Base-by-base conservation (phyloP, 2,797 vertebrate genomes). In the Acipenser transmontanus region DNA sequence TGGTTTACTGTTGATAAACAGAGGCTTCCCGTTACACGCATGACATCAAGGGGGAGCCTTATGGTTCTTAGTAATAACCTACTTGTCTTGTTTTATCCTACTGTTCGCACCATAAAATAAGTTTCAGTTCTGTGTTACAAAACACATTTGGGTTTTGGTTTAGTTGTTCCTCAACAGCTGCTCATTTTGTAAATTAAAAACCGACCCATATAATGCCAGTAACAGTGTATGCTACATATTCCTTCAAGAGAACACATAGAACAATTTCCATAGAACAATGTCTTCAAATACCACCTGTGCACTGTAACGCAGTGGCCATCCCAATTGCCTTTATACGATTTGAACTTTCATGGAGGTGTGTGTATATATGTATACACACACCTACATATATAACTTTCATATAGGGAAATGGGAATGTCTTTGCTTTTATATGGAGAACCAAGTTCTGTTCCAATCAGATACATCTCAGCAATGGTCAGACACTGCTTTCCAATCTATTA, bases 191-290 rank as follows among this genome's bases (percentile, higher is more conserved):
- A 59, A 48, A 71, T 63, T 83, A 85, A 79, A 84, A 78, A 78
- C 87, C 83, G 80, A 82, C 82, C 82, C 86, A 89, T 85, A 88
- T 85, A 75, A 77, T 84, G 88, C 86, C 86, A 86, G 85, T 77
- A 89, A 85, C 88, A 89, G 80, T 86, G 89, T 93, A 92, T 91
- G 90, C 93, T 93, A 94, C 93, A 92, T 92, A 88, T 85, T 77
- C 76, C 83, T 81, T 64, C 14, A 34, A 34, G 34, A 34, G 34
- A 34, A 34, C 3, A 34, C 1, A 17, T 17, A 17, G 17, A 17
- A 17, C 17, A 34, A 34, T 34, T 34, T 34, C 34, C 34, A 34
- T 34, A 17, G n/a, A n/a, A n/a, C 17, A 1, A 1, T 34, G 34
- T 34, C 34, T 34, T 34, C 34, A 34, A 4, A 34, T 34, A 34